phyloP scores from a whole-genome alignment of 2,888 invertebrate species.

The Troides oblongomaculatus region DNA sequence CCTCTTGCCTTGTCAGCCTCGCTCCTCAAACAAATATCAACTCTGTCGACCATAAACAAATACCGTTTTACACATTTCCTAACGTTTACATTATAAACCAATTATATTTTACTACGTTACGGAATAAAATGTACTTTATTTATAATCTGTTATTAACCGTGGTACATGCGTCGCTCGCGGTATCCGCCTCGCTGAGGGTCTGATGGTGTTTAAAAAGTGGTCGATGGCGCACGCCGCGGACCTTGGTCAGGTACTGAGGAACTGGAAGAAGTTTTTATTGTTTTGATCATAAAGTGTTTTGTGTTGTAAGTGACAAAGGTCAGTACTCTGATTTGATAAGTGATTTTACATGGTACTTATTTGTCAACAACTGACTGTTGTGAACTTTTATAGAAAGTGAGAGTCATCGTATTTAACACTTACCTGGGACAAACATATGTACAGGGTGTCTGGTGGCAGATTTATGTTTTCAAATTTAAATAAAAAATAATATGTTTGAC shows the following conservation, averaged over 20 bases:
- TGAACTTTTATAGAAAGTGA: too few species aligned
- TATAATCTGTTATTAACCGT: constrained; percentile 25
- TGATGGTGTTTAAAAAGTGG: constrained; percentile 6
- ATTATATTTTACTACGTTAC: constrained; percentile 14
- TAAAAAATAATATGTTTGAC: too few species aligned
- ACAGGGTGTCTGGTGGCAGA: too few species aligned
- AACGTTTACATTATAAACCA: constrained; percentile 6
- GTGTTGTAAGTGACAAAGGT: background rate
- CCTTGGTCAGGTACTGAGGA: constrained; percentile 3
- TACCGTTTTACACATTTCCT: constrained; percentile 2
- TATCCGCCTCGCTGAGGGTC: constrained; percentile 12
- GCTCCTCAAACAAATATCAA: constrained; percentile 1
- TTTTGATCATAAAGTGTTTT: background rate
- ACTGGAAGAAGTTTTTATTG: background rate
- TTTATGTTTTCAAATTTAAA: too few species aligned
- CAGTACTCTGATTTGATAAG: background rate
- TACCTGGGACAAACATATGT: too few species aligned
- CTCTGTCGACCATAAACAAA: constrained; percentile 3
- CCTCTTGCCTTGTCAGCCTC: background rate
- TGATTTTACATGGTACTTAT: too few species aligned
- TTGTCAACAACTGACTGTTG: too few species aligned
- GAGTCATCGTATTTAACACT: too few species aligned
- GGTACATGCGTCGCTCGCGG: constrained; percentile 20
- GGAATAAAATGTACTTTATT: constrained; percentile 15
- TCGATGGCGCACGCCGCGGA: background rate